These are phyloP conservation scores for Bombus sibiricus DNA, from an alignment of 1,140 invertebrate genomes.

Conservation along the genomic window DNA sequence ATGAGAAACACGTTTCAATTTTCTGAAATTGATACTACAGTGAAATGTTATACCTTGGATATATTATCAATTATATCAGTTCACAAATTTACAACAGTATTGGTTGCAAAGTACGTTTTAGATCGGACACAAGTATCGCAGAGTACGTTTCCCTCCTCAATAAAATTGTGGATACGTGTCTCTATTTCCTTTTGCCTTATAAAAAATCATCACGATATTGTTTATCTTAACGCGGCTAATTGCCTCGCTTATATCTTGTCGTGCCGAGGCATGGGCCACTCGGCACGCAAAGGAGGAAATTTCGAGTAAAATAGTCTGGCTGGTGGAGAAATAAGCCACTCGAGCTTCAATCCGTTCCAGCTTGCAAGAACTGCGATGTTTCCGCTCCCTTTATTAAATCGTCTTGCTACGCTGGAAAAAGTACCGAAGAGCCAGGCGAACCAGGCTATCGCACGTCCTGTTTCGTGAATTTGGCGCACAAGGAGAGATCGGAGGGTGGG, in stretches of 20 bases:
- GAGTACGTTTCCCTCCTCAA: not conserved
- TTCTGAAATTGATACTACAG: too few species aligned
- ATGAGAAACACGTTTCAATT: too few species aligned
- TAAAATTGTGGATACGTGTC: not conserved
- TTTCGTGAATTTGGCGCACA: conserved; percentile 29
- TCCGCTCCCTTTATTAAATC: conserved; percentile 49
- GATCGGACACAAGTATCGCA: not conserved
- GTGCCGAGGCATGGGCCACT: not conserved
- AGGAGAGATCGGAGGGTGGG: too few species aligned
- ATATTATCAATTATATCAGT: too few species aligned
- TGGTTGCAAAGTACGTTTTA: too few species aligned
- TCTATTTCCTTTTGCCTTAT: too few species aligned
- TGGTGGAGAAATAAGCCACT: conserved; percentile 39
- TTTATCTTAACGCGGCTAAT: not conserved
- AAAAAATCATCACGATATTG: conserved; percentile 12
- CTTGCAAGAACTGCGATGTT: conserved; percentile 48
- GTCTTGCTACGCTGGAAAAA: conserved; percentile 21
- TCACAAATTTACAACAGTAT: too few species aligned
- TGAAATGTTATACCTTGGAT: too few species aligned
- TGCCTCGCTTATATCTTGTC: conserved; percentile 27
- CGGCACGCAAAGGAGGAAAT: conserved; percentile 32
- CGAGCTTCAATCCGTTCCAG: conserved; percentile 45
- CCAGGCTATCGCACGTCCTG: conserved; percentile 26
- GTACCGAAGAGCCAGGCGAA: not conserved
- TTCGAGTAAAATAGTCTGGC: conserved; percentile 40